Conservation (phyloP, 2,113 vertebrate genomes). For the Melospiza melodia region DNA sequence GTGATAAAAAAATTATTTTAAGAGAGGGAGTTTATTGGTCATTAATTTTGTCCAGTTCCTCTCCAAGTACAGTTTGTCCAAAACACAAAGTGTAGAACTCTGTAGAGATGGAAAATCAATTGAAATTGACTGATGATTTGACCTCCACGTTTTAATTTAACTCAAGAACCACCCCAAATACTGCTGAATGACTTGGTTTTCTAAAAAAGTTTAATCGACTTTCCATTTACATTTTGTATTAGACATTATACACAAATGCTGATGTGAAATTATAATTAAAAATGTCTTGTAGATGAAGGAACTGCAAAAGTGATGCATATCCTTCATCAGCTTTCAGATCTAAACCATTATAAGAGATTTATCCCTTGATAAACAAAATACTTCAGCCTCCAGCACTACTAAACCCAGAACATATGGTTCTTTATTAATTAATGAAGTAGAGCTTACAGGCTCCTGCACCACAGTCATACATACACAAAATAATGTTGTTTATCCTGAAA, state of each 20-base stretch:
- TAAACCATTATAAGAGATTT: slow-evolving; percentile 37
- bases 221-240: background rate
- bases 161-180: background rate
- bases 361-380: slow-evolving; percentile 28
- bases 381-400: background rate
- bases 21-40: background rate
- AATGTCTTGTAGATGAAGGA: background rate
- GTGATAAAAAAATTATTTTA: too few relatives aligned
- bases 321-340: slow-evolving; percentile 1
- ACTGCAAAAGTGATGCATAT: background rate
- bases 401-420: background rate
- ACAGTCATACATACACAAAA: background rate
- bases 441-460: background rate
- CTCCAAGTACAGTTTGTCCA: background rate
- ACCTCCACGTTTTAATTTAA: background rate
- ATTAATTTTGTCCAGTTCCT: background rate
- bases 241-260: background rate
- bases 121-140: background rate
- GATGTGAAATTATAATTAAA: slow-evolving; percentile 19
- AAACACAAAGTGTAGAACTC: background rate
- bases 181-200: background rate
- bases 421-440: slow-evolving; percentile 56
- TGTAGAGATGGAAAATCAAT: background rate
- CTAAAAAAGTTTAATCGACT: background rate
- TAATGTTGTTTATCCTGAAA: slow-evolving; percentile 30